phyloP scores from a whole-genome alignment of 64 coral and sea anemone species.

The Porites australiensis region DNA sequence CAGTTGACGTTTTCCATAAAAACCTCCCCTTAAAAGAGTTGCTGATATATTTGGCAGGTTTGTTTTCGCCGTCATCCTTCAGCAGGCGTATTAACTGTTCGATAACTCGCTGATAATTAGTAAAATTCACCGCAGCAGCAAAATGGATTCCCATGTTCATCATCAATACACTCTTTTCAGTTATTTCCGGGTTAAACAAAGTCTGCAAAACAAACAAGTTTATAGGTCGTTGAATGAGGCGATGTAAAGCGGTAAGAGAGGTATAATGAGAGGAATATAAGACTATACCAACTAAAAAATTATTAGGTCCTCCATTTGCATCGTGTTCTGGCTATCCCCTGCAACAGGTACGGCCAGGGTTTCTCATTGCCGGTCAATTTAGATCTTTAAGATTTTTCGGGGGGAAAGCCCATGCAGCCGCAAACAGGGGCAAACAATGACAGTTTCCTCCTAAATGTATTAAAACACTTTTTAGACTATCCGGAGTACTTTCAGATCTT shows the following conservation, averaged over 20 bases:
- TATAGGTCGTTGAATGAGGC: not conserved
- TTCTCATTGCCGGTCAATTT: no score
- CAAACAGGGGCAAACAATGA: no score
- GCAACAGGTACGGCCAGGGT: no score
- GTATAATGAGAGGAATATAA: no score
- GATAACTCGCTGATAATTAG: constrained; percentile 76
- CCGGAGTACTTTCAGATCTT: no score
- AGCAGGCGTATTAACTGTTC: constrained; percentile 62
- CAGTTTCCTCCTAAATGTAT: no score
- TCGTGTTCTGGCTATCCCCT: no score
- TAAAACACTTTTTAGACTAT: no score
- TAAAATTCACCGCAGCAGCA: constrained; percentile 81
- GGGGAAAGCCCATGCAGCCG: no score
- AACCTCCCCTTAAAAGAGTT: constrained; percentile 59
- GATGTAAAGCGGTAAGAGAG: not conserved
- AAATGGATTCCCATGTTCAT: constrained; percentile 88
- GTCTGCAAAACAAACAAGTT: constrained; percentile 26
- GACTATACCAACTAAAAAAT: no score
- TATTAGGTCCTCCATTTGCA: no score
- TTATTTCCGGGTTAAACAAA: constrained; percentile 62
- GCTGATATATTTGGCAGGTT: not conserved
- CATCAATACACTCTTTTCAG: constrained; percentile 77
- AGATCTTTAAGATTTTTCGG: no score
- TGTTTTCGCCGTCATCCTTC: not conserved
- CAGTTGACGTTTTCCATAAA: constrained; percentile 87